A percentile compares a stretch with the other conserved stretches of the same genome.
These are phyloP conservation scores for Athalia circularis DNA, from an alignment of 2,888 invertebrate species.

Conservation along the genomic window DNA sequence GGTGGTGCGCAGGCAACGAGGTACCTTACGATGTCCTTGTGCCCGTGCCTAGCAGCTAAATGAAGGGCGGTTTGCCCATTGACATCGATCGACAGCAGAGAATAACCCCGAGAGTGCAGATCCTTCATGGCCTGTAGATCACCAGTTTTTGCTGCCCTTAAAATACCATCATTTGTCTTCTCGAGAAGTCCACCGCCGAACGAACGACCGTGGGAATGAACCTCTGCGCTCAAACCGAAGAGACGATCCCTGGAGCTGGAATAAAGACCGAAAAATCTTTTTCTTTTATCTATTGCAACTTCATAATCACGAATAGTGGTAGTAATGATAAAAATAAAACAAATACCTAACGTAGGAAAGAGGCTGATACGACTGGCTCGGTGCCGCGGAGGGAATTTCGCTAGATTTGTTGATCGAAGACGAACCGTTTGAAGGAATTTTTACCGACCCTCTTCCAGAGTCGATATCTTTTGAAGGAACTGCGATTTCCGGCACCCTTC, in stretches of 20 bases:
- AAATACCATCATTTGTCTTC: conserved; percentile 87
- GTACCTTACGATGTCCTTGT: conserved; percentile 93
- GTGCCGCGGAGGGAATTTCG: conserved; percentile 10
- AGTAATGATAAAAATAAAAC: neutral
- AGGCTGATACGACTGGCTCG: conserved; percentile 34
- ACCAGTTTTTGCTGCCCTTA: conserved; percentile 89
- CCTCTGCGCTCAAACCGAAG: conserved; percentile 69
- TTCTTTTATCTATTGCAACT: neutral
- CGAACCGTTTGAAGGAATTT: conserved; percentile 28
- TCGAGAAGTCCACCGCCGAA: conserved; percentile 84
- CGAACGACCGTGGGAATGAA: conserved; percentile 57
- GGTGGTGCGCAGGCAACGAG: conserved; percentile 90
- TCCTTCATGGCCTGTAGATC: conserved; percentile 89
- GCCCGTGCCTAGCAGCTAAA: conserved; percentile 90
- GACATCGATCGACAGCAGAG: conserved; percentile 87
- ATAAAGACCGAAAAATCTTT: neutral
- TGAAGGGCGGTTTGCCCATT: conserved; percentile 94
- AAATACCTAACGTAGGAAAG: conserved; percentile 27
- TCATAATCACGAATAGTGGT: neutral
- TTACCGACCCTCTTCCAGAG: conserved; percentile 52
- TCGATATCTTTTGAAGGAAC: conserved; percentile 72
- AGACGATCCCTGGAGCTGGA: conserved; percentile 70
- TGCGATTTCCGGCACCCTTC: conserved; percentile 49
- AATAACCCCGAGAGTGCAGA: conserved; percentile 88
- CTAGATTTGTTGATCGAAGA: conserved; percentile 15